Evolutionary conservation across 2,888 invertebrate species (phyloP), one percentile per base, ranked within the genome.

Genomic region (Mythimna loreyi): DNA sequence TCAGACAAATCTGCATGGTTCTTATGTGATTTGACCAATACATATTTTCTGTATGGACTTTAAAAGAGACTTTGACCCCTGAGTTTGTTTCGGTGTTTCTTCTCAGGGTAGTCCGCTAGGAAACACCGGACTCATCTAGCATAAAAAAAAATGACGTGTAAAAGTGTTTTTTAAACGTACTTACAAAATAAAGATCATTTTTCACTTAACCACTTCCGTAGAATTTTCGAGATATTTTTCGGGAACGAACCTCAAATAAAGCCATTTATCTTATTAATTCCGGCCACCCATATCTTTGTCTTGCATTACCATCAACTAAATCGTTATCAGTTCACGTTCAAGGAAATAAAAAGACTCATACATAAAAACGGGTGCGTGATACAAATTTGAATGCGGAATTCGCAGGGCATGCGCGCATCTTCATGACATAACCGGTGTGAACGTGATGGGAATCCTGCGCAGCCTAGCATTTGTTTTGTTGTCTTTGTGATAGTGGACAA

Each of bases 371-470:
- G 60, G 68, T 72, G 75, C 81, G 80, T 72, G 75, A 57, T 61
- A 76, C 64, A 72, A 73, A 84, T 84, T 84, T 78, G 75, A 82
- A 83, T 83, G 72, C 63, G 67, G 78, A 70, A 75, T 75, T 66
- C 71, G 64, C 76, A 78, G 69, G 65, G 59, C 52, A 13, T 73
- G 72, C 68, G 73, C 78, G 76, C 84, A 81, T 73, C 68, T 75
- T 68, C 70, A 72, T 83, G 76, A 81, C 77, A 79, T 79, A 83
- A 83, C 61, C 59, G 64, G 43, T 66, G 33, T 59, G 57, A 67
- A 82, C 82, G 84, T 83, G 82, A 79, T 53, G 69, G 59, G 84
- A 83, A 81, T 83, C 74, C 49, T 63, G 65, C 59, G 61, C 62
- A 50, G 49, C 64, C 45, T 76, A 81, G 75, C 83, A 59, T 60